A percentile compares a stretch with the other conserved stretches of the same genome.
phyloP scores from a whole-genome alignment of 1,140 invertebrate species.

The Andrena cerasifolii region DNA sequence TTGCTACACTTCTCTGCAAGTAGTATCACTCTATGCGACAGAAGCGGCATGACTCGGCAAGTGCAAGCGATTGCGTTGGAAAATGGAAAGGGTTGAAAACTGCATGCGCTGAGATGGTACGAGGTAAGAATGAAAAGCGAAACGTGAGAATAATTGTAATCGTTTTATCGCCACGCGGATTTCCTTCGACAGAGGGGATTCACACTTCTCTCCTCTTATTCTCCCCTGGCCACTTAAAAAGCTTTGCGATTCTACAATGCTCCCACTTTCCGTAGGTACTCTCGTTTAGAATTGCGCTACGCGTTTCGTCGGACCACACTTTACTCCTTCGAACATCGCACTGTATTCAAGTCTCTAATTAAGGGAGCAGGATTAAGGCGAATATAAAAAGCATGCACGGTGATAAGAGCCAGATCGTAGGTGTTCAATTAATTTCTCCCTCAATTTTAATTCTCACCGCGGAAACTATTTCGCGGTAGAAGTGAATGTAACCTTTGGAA shows the following conservation, averaged over 20 bases:
- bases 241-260: too few relatives aligned
- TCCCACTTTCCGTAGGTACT: too few relatives aligned
- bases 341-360: too few relatives aligned
- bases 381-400: background rate
- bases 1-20: too few relatives aligned
- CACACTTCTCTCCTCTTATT: background rate
- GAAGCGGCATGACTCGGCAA: constrained; percentile 33
- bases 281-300: too few relatives aligned
- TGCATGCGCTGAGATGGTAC: background rate
- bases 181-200: background rate
- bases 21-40: constrained; percentile 9
- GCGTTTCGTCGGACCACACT: too few relatives aligned
- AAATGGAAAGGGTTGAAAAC: background rate
- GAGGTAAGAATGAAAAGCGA: background rate
- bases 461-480: background rate
- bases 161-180: background rate
- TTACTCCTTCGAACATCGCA: too few relatives aligned
- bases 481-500: background rate
- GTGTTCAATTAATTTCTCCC: too few relatives aligned
- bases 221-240: too few relatives aligned
- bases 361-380: too few relatives aligned
- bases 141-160: too few relatives aligned
- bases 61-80: background rate
- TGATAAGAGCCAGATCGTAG: background rate
- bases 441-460: background rate